These are phyloP conservation scores for Musca vetustissima DNA, from an alignment of 1,140 invertebrate species.

Conservation along the genomic window DNA sequence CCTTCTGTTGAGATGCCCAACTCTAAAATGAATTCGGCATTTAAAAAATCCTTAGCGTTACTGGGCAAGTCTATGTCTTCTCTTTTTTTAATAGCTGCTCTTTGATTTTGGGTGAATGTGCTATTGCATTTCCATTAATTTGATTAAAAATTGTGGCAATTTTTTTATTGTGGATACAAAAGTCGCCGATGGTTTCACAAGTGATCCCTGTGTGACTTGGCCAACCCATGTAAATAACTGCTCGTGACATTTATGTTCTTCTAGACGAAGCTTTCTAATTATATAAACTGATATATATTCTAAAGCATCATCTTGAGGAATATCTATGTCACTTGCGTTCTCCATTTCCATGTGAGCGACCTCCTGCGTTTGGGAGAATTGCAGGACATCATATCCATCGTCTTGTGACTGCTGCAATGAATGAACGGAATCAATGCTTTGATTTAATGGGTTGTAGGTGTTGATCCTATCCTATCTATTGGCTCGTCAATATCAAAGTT, in stretches of 20 bases:
- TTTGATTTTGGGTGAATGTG: too few relatives aligned
- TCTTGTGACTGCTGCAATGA: not conserved
- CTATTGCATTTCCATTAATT: too few relatives aligned
- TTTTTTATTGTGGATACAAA: too few relatives aligned
- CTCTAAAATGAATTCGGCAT: too few relatives aligned
- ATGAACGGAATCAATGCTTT: too few relatives aligned
- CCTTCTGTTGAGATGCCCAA: too few relatives aligned
- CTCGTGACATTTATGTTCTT: not conserved
- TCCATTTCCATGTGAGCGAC: not conserved
- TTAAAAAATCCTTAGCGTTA: too few relatives aligned
- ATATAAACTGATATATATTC: constrained; percentile 12
- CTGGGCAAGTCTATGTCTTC: too few relatives aligned
- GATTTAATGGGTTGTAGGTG: too few relatives aligned
- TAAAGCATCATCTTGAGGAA: constrained; percentile 10
- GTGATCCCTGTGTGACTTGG: constrained; percentile 1
- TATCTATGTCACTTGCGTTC: not conserved
- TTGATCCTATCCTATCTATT: not conserved
- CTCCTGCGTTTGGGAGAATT: not conserved
- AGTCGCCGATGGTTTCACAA: not conserved
- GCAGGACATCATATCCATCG: not conserved
- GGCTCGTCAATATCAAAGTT: not conserved
- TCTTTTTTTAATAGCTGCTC: too few relatives aligned
- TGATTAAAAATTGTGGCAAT: too few relatives aligned
- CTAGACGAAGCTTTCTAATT: constrained; percentile 12
- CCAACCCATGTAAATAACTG: constrained; percentile 6